Evolutionary conservation across 2,113 vertebrate species (phyloP).

Genomic region (Plecturocebus donacophilus): DNA sequence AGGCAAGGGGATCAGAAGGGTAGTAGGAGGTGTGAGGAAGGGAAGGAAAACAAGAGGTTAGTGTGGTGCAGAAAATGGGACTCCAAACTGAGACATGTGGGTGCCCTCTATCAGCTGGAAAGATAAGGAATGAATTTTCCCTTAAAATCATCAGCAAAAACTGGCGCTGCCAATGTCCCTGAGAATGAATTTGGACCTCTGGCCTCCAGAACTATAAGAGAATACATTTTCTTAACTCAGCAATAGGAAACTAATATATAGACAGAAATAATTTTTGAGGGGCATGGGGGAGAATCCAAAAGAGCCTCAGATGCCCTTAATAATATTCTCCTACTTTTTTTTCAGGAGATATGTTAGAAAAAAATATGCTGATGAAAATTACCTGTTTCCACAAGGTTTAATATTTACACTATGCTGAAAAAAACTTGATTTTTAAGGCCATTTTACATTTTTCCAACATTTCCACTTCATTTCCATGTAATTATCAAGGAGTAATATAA

Average conservation of each 20-base stretch:
- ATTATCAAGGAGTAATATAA: neutral
- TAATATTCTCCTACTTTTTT: neutral
- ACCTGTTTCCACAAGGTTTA: neutral
- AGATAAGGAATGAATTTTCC: neutral
- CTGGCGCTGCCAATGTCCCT: fast-evolving
- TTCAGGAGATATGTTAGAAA: neutral
- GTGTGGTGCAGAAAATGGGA: neutral
- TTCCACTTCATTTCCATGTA: neutral
- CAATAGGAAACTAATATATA: neutral
- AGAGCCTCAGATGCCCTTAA: neutral
- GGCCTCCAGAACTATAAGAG: neutral
- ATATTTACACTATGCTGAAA: neutral
- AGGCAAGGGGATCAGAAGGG: neutral
- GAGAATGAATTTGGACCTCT: neutral
- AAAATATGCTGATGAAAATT: neutral
- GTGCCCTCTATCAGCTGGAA: neutral
- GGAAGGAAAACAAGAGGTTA: neutral
- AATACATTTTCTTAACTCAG: neutral
- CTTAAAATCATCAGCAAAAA: neutral
- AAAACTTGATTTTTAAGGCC: neutral
- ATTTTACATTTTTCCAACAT: neutral
- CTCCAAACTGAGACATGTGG: neutral
- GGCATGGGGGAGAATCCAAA: neutral
- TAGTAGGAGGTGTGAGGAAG: neutral
- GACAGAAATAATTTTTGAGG: neutral